Evolutionary conservation across 2,888 invertebrate species (phyloP).

Genomic region (Dasysyrphus tricinctus): DNA sequence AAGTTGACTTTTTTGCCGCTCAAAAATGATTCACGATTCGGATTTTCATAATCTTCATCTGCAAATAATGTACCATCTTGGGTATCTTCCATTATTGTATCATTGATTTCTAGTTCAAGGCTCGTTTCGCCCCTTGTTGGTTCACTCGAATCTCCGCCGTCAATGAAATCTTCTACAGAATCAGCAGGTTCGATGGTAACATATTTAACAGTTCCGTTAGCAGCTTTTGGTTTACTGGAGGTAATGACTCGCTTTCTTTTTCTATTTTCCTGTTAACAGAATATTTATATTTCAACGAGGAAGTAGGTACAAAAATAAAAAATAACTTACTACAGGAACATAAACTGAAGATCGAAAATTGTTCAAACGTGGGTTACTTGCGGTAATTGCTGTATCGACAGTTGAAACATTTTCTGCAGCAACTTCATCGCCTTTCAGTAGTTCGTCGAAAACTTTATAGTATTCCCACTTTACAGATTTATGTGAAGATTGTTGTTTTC

Average conservation of each 20-base stretch:
- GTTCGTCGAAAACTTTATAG: conserved; percentile 59
- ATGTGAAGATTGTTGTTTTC: conserved; percentile 43
- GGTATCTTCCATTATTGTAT: conserved; percentile 47
- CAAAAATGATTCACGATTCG: conserved; percentile 14
- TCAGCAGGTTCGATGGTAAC: conserved; percentile 54
- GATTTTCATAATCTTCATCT: conserved; percentile 43
- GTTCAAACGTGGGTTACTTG: conserved; percentile 36
- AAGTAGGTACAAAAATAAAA: not conserved
- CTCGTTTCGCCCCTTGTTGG: not conserved
- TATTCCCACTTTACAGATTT: conserved; percentile 69
- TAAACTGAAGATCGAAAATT: conserved; percentile 54
- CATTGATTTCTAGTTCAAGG: not conserved
- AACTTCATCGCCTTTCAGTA: conserved; percentile 49
- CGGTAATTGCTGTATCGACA: not conserved
- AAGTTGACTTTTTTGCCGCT: conserved; percentile 33
- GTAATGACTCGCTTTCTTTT: conserved; percentile 33
- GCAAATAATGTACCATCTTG: conserved; percentile 46
- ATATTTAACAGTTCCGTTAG: conserved; percentile 46
- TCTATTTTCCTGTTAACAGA: conserved; percentile 17
- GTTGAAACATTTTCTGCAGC: conserved; percentile 5
- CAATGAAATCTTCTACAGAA: not conserved
- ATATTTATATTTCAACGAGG: not conserved
- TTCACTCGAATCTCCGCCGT: not conserved
- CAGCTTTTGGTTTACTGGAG: conserved; percentile 20
- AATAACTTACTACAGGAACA: conserved; percentile 44